phyloP scores from a whole-genome alignment of 2,113 vertebrate species.

The Carettochelys insculpta region DNA sequence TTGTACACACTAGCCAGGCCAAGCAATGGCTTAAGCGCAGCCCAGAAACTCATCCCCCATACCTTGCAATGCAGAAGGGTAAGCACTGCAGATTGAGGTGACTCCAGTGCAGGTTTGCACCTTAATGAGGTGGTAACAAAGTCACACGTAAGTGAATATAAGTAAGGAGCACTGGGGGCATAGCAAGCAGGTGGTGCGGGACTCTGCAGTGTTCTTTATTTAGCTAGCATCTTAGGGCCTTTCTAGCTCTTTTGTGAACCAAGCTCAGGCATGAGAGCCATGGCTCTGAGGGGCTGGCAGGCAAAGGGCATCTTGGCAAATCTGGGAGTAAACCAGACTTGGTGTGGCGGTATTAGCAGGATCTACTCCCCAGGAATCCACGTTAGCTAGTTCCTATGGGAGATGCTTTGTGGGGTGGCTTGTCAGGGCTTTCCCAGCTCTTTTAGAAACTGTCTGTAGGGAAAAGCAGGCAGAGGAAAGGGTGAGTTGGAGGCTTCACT shows the following conservation, averaged over 20 bases:
- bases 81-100: background rate
- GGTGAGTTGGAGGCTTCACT: background rate
- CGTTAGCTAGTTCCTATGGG: background rate
- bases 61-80: background rate
- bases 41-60: no score
- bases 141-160: background rate
- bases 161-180: background rate
- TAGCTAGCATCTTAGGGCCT: background rate
- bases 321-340: no score
- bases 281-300: background rate
- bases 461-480: background rate
- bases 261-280: background rate
- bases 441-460: background rate
- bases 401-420: background rate
- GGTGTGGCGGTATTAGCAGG: no score
- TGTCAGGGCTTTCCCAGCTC: background rate
- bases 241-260: background rate
- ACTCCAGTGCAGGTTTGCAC: background rate
- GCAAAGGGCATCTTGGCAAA: background rate
- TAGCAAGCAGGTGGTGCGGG: background rate
- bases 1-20: no score
- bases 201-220: background rate
- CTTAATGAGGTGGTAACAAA: background rate
- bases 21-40: background rate
- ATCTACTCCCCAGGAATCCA: background rate